A percentile compares a stretch with the other conserved stretches of the same genome.
Conservation (phyloP, 2,113 vertebrate genomes). For the Cavia aperea region DNA sequence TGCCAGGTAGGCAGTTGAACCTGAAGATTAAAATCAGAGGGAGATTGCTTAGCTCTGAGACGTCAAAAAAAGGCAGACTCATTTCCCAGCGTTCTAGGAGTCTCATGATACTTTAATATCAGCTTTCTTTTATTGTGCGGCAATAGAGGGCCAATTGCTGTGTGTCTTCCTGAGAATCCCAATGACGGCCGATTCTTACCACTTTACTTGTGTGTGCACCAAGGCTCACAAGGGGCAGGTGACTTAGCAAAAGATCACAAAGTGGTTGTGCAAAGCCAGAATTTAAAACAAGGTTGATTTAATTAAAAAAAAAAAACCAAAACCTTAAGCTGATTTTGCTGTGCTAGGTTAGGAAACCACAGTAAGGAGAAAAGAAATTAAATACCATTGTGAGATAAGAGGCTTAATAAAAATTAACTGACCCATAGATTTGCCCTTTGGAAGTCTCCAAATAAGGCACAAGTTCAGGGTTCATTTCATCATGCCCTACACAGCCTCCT, state of each 20-base stretch:
- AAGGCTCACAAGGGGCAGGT: background rate
- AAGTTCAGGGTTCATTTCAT: background rate
- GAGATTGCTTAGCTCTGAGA: background rate
- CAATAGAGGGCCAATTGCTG: accelerated
- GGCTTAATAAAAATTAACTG: background rate
- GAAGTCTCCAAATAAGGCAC: background rate
- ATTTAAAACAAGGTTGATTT: background rate
- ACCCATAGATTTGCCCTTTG: background rate
- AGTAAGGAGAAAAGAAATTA: background rate
- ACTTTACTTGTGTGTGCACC: background rate
- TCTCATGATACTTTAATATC: no score
- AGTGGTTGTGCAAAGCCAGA: background rate
- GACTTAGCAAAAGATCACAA: background rate
- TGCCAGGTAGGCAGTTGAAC: slow-evolving; percentile 26
- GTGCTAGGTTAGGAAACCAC: background rate
- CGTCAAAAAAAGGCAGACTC: background rate
- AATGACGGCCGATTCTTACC: accelerated
- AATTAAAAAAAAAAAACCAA: background rate
- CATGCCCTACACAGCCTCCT: accelerated
- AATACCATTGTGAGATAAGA: background rate
- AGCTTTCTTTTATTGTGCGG: background rate
- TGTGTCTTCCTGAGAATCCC: background rate
- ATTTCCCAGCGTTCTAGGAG: background rate
- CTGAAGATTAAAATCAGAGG: slow-evolving; percentile 8
- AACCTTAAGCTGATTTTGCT: background rate